A percentile compares a stretch with the other conserved stretches of the same genome.
phyloP scores from a whole-genome alignment of 2,797 vertebrate genomes.

The Spea hammondii region DNA sequence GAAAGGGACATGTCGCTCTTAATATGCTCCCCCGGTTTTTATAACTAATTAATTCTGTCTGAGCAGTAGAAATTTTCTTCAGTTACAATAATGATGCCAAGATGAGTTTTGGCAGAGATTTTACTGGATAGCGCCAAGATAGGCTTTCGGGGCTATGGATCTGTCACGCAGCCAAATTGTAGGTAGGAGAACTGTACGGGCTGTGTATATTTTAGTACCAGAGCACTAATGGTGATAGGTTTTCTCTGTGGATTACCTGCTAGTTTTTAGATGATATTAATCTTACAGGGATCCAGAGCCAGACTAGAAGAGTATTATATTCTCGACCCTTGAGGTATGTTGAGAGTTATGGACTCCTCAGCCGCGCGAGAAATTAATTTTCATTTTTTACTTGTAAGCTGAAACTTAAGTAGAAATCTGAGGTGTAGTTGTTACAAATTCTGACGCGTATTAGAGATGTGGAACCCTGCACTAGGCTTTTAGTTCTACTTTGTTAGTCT shows the following conservation, averaged over 20 bases:
- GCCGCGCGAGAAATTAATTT: too few species aligned
- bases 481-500: too few species aligned
- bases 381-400: too few species aligned
- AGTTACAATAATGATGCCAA: constrained; percentile 51
- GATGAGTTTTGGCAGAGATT: constrained; percentile 40
- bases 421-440: too few species aligned
- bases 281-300: too few species aligned
- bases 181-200: neutral
- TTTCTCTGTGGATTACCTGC: constrained; percentile 1
- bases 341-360: too few species aligned
- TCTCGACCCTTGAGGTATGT: too few species aligned
- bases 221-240: neutral
- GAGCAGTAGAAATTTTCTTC: constrained; percentile 49
- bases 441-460: too few species aligned
- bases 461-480: too few species aligned
- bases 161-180: constrained; percentile 40
- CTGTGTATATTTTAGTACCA: constrained; percentile 17
- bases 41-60: constrained; percentile 51
- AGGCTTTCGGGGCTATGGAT: constrained; percentile 39
- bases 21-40: constrained; percentile 38
- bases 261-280: too few species aligned
- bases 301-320: too few species aligned
- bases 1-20: constrained; percentile 36
- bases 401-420: too few species aligned
- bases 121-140: constrained; percentile 31